A percentile compares a stretch with the other conserved stretches of the same genome.
Conservation (phyloP, 2,113 vertebrate genomes). For the Talpa occidentalis region DNA sequence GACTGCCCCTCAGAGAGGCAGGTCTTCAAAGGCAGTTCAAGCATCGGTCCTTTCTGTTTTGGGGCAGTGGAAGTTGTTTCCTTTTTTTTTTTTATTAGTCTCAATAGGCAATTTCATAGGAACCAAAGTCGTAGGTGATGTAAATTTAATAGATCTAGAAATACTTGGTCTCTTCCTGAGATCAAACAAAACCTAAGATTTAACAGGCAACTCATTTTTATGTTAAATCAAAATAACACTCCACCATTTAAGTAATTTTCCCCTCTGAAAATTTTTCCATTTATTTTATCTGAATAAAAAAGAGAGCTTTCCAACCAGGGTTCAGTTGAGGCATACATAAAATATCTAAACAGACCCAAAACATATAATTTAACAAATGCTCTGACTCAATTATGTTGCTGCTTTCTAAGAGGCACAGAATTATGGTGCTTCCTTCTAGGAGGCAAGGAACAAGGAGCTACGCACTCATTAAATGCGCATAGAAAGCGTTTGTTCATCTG, state of each 20-base stretch:
- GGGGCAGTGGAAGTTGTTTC: neutral
- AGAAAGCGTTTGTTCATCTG: conserved; percentile 21
- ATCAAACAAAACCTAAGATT: conserved; percentile 49
- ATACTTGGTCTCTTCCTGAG: conserved; percentile 11
- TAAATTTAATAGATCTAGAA: neutral
- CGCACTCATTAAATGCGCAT: neutral
- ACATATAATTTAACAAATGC: conserved; percentile 22
- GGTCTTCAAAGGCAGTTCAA: neutral
- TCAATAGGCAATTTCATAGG: conserved; percentile 15
- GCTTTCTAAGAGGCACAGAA: conserved; percentile 25
- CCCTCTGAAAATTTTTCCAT: neutral
- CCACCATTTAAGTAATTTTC: conserved; percentile 35
- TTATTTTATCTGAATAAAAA: conserved; percentile 11
- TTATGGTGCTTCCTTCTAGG: conserved; percentile 18
- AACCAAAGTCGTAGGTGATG: neutral
- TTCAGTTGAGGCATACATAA: conserved; percentile 3
- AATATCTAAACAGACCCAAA: conserved; percentile 28
- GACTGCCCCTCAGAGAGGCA: neutral
- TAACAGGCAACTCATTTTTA: conserved; percentile 26
- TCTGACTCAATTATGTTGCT: conserved; percentile 8
- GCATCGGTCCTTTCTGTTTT: neutral
- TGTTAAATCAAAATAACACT: conserved; percentile 51
- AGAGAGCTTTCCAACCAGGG: conserved; percentile 18
- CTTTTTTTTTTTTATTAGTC: neutral
- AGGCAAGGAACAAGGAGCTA: neutral